phyloP scores from a whole-genome alignment of 2,797 vertebrate species.

The Brotula barbata region DNA sequence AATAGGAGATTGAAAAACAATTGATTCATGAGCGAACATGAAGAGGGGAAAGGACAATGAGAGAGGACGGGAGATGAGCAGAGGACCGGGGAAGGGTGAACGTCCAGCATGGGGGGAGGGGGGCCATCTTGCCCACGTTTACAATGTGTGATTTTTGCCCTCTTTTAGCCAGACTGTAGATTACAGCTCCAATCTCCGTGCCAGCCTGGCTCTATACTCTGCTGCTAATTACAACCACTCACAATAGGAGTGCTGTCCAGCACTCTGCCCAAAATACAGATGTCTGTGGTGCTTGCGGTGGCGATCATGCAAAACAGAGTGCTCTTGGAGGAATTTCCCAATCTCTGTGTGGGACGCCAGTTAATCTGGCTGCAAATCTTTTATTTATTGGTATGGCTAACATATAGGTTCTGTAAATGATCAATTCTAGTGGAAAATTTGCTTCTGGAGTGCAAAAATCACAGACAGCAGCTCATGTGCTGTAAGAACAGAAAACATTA shows the following conservation, averaged over 20 bases:
- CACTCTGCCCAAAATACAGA: conserved; percentile 71
- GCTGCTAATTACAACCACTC: conserved; percentile 76
- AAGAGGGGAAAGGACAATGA: background rate
- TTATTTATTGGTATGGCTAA: conserved; percentile 59
- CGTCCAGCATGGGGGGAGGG: conserved; percentile 3
- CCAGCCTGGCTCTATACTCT: conserved; percentile 57
- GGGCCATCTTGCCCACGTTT: conserved; percentile 7
- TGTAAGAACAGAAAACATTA: background rate
- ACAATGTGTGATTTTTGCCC: conserved; percentile 65
- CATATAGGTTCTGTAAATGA: too few relatives aligned
- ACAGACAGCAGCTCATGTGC: background rate
- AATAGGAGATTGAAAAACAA: conserved; percentile 19
- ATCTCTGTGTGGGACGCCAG: conserved; percentile 44
- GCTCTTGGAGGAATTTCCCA: conserved; percentile 68
- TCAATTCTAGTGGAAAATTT: too few relatives aligned
- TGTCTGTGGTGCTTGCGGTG: conserved; percentile 70
- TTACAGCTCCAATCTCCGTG: conserved; percentile 68
- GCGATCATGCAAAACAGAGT: conserved; percentile 73
- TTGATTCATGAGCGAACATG: conserved; percentile 17
- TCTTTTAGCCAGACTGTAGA: conserved; percentile 66
- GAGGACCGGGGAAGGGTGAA: conserved; percentile 10
- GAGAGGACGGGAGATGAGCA: conserved; percentile 4
- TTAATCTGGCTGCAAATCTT: conserved; percentile 56
- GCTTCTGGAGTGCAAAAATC: too few relatives aligned
- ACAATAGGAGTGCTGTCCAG: conserved; percentile 65